A percentile compares a stretch with the other conserved stretches of the same genome.
These are phyloP conservation scores for Charina bottae DNA, from an alignment of 2,113 vertebrate species.

Conservation along the genomic window DNA sequence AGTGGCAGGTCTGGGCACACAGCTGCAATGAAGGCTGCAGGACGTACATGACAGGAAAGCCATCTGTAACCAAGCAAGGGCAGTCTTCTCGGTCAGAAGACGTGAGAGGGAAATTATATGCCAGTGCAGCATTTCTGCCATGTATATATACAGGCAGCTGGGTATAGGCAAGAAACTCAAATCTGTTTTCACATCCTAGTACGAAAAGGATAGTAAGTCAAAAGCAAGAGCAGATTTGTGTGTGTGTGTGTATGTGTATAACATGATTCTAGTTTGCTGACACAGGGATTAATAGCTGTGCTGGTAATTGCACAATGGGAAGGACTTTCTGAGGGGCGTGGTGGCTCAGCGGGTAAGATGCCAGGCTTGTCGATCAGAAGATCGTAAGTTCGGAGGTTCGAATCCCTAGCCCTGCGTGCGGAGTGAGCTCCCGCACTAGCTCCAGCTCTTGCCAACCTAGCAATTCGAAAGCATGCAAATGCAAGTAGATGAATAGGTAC, in stretches of 20 bases:
- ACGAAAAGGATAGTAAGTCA: not conserved
- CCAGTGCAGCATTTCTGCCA: slow-evolving; percentile 25
- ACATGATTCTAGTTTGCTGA: not conserved
- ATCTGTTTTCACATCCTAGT: slow-evolving; percentile 3
- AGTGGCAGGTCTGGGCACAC: slow-evolving; percentile 17
- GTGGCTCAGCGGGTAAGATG: no score
- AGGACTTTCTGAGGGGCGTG: no score
- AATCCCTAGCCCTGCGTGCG: no score
- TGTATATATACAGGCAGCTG: not conserved
- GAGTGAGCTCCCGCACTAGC: no score
- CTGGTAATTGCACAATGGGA: not conserved
- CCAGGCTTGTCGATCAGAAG: no score
- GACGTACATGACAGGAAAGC: slow-evolving; percentile 22
- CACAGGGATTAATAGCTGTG: not conserved
- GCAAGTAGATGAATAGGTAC: no score
- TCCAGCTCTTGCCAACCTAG: no score
- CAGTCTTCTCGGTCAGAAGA: slow-evolving; percentile 21
- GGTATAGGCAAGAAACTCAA: slow-evolving; percentile 6
- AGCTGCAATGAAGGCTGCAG: slow-evolving; percentile 31
- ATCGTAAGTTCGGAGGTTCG: no score
- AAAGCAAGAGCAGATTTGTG: not conserved
- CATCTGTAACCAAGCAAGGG: slow-evolving; percentile 39
- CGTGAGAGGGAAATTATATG: slow-evolving; percentile 25
- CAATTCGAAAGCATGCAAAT: no score
- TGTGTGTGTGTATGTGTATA: not conserved